Evolutionary conservation across 2,113 vertebrate species (phyloP).

Genomic region (Seriola aureovittata): DNA sequence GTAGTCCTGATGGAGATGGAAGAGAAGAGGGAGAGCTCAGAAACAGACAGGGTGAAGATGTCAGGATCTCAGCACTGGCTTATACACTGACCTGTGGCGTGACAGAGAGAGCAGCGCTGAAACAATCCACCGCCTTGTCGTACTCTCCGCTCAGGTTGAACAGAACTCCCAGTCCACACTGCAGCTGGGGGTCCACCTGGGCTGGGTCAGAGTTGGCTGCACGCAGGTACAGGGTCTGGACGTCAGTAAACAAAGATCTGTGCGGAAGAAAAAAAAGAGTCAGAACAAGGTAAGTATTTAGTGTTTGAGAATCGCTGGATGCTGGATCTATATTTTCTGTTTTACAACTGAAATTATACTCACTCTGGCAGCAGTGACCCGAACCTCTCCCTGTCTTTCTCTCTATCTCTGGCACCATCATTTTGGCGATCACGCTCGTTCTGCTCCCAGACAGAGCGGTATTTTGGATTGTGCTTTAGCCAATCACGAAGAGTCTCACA

Average conservation of each 20-base stretch:
- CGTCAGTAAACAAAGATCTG: slow-evolving; percentile 93
- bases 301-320: not conserved
- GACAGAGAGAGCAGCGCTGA: slow-evolving; percentile 92
- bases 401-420: slow-evolving; percentile 65
- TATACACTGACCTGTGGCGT: slow-evolving; percentile 89
- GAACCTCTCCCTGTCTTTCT: slow-evolving; percentile 87
- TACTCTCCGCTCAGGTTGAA: slow-evolving; percentile 99
- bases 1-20: slow-evolving; percentile 87
- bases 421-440: slow-evolving; percentile 71
- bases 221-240: slow-evolving; percentile 93
- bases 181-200: slow-evolving; percentile 94
- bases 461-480: slow-evolving; percentile 92
- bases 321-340: not conserved
- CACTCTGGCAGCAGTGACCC: slow-evolving; percentile 95
- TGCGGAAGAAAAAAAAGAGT: not conserved
- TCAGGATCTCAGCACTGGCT: not conserved
- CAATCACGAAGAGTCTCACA: slow-evolving; percentile 96
- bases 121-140: slow-evolving; percentile 98
- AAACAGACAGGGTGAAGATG: not conserved
- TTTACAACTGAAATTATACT: slow-evolving; percentile 71
- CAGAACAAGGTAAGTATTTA: not conserved
- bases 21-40: not conserved
- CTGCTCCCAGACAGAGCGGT: slow-evolving; percentile 87
- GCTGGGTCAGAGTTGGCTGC: slow-evolving; percentile 91
- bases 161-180: slow-evolving; percentile 96